Conservation (phyloP, 2,797 vertebrate species). For the Pseudochromis fuscus region DNA sequence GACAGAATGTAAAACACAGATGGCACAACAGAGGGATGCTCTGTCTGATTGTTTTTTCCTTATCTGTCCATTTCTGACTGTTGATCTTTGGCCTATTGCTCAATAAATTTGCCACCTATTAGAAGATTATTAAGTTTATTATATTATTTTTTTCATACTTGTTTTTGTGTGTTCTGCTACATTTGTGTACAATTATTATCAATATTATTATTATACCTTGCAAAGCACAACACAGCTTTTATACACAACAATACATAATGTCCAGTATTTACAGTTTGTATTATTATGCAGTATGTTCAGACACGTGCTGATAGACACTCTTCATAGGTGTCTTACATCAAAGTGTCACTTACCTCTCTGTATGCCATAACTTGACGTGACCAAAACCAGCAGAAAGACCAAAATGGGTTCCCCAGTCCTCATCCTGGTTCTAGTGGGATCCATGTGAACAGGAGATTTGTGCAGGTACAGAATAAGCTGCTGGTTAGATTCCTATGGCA, state of each 20-base stretch:
- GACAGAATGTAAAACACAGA: not conserved
- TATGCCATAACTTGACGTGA: constrained; percentile 46
- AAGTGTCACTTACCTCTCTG: constrained; percentile 71
- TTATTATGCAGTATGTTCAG: too few relatives aligned
- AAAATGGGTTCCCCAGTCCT: constrained; percentile 30
- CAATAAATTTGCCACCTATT: not conserved
- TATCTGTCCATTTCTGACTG: not conserved
- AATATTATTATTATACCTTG: not conserved
- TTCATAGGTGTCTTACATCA: not conserved
- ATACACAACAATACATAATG: too few relatives aligned
- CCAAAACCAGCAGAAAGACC: constrained; percentile 54
- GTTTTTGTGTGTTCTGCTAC: not conserved
- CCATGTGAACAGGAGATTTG: not conserved
- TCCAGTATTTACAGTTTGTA: not conserved
- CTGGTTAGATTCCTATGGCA: constrained; percentile 55
- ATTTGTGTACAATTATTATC: not conserved
- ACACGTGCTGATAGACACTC: not conserved
- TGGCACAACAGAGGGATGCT: not conserved
- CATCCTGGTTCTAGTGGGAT: constrained; percentile 46
- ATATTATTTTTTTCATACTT: not conserved
- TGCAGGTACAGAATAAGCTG: not conserved
- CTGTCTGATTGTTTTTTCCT: not conserved
- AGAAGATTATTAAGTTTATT: too few relatives aligned
- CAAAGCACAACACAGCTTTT: not conserved
- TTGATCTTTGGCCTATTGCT: not conserved